Base-by-base conservation (phyloP, 2,113 vertebrate genomes). In the Herpetotheres cachinnans region DNA sequence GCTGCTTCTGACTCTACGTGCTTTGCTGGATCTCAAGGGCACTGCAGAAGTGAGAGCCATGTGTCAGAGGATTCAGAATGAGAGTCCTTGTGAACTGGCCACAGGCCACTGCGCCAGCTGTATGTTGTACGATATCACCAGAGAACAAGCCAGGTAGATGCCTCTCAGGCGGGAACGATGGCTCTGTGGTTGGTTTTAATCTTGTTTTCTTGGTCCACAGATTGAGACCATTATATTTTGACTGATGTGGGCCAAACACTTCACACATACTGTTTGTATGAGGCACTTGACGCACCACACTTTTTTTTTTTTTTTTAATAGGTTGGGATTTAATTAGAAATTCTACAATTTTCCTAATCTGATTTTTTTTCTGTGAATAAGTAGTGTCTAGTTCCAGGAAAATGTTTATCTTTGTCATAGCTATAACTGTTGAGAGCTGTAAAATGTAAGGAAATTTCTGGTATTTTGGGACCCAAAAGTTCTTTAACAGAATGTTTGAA, bases 71-170 rank as follows among this genome's bases (percentile, higher is more conserved):
- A 15, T 61, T 46, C 11, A 40, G 21, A 13, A 18, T 62, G 6
- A 2, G 1, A 21, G 16, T 6, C 12, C 25, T 14, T 4, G 2
- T 36, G 18, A 46, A 4, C 6, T 2, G 5, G 24, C 32, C 42
- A 20, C n/a, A n/a, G 24, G 42, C 22, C 42, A 18, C 12, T 6
- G 26, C 2, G 1, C 2, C 63, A 9, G 16, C n/a, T 62, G 3
- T 36, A 14, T 8, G 7, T 50, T 30, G 13, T 44, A 22, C 2
- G 40, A 3, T 26, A 58, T 10, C 25, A 55, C 4, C 32, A 38
- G 46, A 47, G 18, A 65, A 9, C 29, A 49, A 71, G 16, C 2
- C 11, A 36, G 12, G 32, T 12, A 50, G 44, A n/a, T 15, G 6
- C 8, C 24, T 82, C 13, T 40, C 16, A 14, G 2, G 9, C 8